Evolutionary conservation across 92 coral and sea anemone genomes (phyloP).

Genomic region (Parazoanthus atlanticus): DNA sequence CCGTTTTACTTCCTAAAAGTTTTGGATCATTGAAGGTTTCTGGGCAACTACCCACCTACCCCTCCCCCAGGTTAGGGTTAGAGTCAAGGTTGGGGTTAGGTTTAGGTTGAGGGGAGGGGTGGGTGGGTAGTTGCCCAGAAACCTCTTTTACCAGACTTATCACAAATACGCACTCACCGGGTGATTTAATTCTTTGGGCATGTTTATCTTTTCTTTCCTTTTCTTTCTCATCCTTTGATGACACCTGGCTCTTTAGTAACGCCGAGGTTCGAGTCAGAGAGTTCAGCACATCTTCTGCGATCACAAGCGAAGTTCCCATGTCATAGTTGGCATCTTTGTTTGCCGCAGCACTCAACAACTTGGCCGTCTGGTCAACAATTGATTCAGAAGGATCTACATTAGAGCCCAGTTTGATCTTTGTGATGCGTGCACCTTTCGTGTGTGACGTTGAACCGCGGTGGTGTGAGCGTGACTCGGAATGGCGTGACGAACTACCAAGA

Average conservation of each 20-base stretch:
- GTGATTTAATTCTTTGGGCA: slow-evolving; percentile 59
- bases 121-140: too few species aligned
- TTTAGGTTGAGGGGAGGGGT: too few species aligned
- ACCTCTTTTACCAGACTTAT: background rate
- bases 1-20: background rate
- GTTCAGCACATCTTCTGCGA: slow-evolving; percentile 80
- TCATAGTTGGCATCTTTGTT: slow-evolving; percentile 67
- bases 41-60: too few species aligned
- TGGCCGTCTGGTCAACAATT: slow-evolving; percentile 81
- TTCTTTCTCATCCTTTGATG: slow-evolving; percentile 64
- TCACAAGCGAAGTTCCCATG: slow-evolving; percentile 56
- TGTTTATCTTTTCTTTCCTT: slow-evolving; percentile 71
- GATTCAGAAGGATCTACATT: slow-evolving; percentile 76
- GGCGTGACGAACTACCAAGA: slow-evolving; percentile 50
- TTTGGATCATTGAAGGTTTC: too few species aligned
- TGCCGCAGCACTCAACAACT: slow-evolving; percentile 74
- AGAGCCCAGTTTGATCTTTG: slow-evolving; percentile 78
- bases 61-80: too few species aligned
- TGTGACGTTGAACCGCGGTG: slow-evolving; percentile 58
- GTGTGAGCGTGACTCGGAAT: slow-evolving; percentile 51
- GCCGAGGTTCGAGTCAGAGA: slow-evolving; percentile 88
- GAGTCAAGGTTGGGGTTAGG: too few species aligned
- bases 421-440: slow-evolving; percentile 74
- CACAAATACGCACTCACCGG: slow-evolving; percentile 48
- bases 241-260: slow-evolving; percentile 63